Evolutionary conservation across 2,888 invertebrate species (phyloP).

Genomic region (Nycteola revayana): DNA sequence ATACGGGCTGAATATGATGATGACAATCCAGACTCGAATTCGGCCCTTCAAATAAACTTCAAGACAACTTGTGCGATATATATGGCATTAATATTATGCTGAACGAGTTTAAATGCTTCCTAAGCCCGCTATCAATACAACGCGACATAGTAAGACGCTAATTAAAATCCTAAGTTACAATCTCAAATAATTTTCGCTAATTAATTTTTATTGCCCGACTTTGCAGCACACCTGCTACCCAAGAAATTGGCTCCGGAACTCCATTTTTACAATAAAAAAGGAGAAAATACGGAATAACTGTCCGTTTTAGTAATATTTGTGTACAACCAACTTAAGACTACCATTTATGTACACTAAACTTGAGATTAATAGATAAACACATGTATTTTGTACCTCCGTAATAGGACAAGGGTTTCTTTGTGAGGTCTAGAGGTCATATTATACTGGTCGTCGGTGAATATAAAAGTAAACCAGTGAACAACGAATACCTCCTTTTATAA

Average conservation of each 20-base stretch:
- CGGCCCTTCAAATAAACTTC: too few species aligned
- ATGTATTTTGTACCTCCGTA: constrained; percentile 12
- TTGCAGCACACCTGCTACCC: constrained; percentile 53
- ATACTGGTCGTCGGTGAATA: constrained; percentile 4
- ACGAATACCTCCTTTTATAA: constrained; percentile 10
- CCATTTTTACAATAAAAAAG: constrained; percentile 34
- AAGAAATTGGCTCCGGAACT: constrained; percentile 34
- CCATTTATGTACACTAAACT: constrained; percentile 18
- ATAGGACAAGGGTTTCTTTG: constrained; percentile 14
- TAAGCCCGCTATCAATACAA: too few species aligned
- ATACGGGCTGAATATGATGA: too few species aligned
- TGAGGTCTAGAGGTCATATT: constrained; percentile 4
- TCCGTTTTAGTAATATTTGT: constrained; percentile 40
- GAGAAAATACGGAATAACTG: constrained; percentile 33
- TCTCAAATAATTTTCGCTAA: constrained; percentile 65
- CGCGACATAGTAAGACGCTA: constrained; percentile 45
- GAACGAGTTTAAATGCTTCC: too few species aligned
- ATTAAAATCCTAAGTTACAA: constrained; percentile 58
- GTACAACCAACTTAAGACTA: constrained; percentile 17
- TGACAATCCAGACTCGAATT: too few species aligned
- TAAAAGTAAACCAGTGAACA: constrained; percentile 1
- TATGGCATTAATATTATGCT: too few species aligned
- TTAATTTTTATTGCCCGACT: constrained; percentile 58
- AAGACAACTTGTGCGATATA: too few species aligned
- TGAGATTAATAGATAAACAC: constrained; percentile 22